Base-by-base conservation (phyloP, 2,888 invertebrate species). In the Chamaedrilus cognettii region DNA sequence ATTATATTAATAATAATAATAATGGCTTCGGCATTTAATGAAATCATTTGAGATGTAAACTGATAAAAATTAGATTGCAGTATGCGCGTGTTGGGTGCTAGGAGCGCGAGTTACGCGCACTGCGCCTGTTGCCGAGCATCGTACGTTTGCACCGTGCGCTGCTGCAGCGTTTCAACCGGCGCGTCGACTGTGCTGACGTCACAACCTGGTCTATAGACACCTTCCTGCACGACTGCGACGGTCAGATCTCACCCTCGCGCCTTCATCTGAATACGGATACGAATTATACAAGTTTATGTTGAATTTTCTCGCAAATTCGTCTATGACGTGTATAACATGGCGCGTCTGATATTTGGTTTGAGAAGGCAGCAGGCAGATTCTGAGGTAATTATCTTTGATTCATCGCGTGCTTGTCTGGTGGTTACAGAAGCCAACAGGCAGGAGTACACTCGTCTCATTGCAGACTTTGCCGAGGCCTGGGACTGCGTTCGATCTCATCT, bases 161-260 rank as follows among this genome's bases (percentile, higher is more conserved):
- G 60, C 69, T 75, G 57, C 68, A 70, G 65, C 69, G 68, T 59
- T 75, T 74, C 65, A 74, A 76, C 57, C 69, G 76, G 5, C 74
- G 74, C 59, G 70, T 79, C 33, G 75, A 75, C 71, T 70, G 70
- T 52, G 71, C 72, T n/a, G 77, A 78, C 57, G 79, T 77, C 3
- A 71, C 68, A 1, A 72, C 63, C 26, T 64, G 75, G 31, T 62
- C 35, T 3, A 51, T 62, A 1, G 34, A 32, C 11, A 32, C 28
- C 11, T 65, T 65, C 51, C 60, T 65, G 23, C 26, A 49, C 1
- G 5, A 49, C 26, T 7, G 5, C 4, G 61, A 61, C 19, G 61
- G 35, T 60, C 2, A 50, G 55, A 26, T 55, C 11, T n/a, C n/a
- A n/a, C n/a, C n/a, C n/a, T n/a, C n/a, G n/a, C n/a, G n/a, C n/a